phyloP scores from a whole-genome alignment of 1,140 invertebrate species.

The Megalopta genalis region DNA sequence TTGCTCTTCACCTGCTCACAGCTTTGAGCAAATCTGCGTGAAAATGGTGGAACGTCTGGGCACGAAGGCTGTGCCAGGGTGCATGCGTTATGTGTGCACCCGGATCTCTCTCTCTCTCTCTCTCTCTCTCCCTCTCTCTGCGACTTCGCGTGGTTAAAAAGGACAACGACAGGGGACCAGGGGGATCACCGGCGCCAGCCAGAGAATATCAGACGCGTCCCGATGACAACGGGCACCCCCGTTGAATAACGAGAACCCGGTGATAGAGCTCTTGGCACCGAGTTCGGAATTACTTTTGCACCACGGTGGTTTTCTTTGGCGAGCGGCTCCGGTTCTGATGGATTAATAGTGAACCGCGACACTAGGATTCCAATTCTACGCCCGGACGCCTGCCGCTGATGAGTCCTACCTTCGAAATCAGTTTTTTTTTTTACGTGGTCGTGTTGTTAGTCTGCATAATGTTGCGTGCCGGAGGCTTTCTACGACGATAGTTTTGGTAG shows the following conservation, averaged over 20 bases:
- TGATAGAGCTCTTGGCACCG: constrained; percentile 22
- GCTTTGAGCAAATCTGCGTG: constrained; percentile 69
- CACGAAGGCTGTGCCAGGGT: neutral
- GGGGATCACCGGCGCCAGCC: constrained; percentile 2
- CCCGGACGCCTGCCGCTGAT: too few species aligned
- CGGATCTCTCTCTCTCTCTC: too few species aligned
- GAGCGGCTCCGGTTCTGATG: neutral
- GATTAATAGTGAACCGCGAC: neutral
- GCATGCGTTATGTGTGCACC: neutral
- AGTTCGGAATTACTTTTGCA: constrained; percentile 52
- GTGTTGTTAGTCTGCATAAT: too few species aligned
- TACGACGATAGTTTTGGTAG: too few species aligned
- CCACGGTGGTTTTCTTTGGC: constrained; percentile 29
- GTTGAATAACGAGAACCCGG: constrained; percentile 46
- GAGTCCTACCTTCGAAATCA: too few species aligned
- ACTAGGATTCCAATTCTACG: neutral
- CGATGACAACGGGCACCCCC: constrained; percentile 30
- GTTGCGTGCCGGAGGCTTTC: too few species aligned
- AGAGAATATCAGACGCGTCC: constrained; percentile 35
- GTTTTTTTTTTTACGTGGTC: too few species aligned
- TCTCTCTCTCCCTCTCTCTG: too few species aligned
- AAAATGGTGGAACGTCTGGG: constrained; percentile 64
- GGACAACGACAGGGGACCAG: neutral
- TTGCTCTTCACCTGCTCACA: constrained; percentile 32
- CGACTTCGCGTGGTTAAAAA: neutral